Conservation (phyloP, 2,888 invertebrate species). For the Cylindroiulus punctatus region DNA sequence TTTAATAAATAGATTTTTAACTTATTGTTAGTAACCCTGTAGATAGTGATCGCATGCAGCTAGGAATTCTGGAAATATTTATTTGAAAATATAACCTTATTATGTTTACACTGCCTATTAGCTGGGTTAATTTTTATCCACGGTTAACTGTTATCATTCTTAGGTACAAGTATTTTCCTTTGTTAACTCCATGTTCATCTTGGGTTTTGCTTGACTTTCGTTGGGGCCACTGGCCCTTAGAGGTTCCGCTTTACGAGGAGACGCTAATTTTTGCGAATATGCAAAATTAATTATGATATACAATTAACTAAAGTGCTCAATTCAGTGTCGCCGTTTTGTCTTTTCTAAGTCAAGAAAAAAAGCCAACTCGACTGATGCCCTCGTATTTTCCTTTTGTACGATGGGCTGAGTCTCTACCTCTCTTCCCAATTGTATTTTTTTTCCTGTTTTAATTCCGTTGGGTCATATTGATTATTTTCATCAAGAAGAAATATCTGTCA, state of each 20-base stretch:
- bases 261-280: not conserved
- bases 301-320: constrained; percentile 4
- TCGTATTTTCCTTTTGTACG: not conserved
- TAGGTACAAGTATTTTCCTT: no score
- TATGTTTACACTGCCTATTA: no score
- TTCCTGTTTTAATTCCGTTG: not conserved
- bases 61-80: no score
- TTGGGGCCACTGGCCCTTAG: not conserved
- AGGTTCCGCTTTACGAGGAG: not conserved
- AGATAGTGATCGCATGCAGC: no score
- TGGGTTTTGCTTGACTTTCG: not conserved
- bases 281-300: not conserved
- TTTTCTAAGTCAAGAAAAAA: not conserved
- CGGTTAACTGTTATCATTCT: no score
- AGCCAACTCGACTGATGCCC: not conserved
- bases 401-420: not conserved
- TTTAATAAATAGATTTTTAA: no score
- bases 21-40: no score
- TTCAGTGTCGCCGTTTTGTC: not conserved
- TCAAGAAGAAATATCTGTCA: constrained; percentile 48
- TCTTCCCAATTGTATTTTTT: not conserved
- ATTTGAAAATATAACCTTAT: no score
- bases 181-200: not conserved
- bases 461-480: constrained; percentile 52
- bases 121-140: no score